These are phyloP conservation scores for Ophioninae sp. DNA, from an alignment of 2,888 invertebrate genomes.

Conservation along the genomic window DNA sequence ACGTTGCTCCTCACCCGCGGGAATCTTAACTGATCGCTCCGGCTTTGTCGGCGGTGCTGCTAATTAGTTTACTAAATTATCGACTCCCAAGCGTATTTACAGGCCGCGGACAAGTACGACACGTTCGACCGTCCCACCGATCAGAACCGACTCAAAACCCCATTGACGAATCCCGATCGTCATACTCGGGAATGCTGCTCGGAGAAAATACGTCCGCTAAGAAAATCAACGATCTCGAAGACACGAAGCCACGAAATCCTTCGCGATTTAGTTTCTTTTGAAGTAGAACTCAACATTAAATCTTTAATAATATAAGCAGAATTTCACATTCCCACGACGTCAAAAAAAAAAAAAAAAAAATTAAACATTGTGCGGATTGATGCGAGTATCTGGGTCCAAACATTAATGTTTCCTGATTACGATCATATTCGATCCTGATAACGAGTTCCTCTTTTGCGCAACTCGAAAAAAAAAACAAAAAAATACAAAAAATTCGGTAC, in stretches of 20 bases:
- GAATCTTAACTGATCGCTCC: constrained; percentile 69
- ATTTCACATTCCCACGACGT: too few relatives aligned
- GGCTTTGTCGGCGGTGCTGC: constrained; percentile 80
- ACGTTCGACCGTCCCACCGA: constrained; percentile 33
- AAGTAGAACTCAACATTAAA: too few relatives aligned
- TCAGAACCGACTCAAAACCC: constrained; percentile 63
- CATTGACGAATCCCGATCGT: constrained; percentile 70
- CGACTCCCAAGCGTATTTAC: constrained; percentile 76
- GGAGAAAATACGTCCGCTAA: constrained; percentile 69
- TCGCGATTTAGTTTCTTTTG: constrained; percentile 63
- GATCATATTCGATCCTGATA: too few relatives aligned
- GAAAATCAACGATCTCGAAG: constrained; percentile 56
- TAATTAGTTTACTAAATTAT: constrained; percentile 81
- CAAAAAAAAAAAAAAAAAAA: too few relatives aligned
- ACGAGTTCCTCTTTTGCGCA: too few relatives aligned
- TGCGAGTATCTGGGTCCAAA: too few relatives aligned
- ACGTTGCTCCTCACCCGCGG: constrained; percentile 62
- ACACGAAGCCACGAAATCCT: constrained; percentile 70
- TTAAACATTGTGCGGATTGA: too few relatives aligned
- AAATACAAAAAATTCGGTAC: neutral
- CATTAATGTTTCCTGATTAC: too few relatives aligned
- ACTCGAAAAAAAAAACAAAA: too few relatives aligned
- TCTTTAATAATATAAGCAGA: too few relatives aligned
- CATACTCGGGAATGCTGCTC: constrained; percentile 72
- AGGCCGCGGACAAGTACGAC: constrained; percentile 42